phyloP scores from a whole-genome alignment of 1,140 invertebrate genomes.

The Mercenaria mercenaria region DNA sequence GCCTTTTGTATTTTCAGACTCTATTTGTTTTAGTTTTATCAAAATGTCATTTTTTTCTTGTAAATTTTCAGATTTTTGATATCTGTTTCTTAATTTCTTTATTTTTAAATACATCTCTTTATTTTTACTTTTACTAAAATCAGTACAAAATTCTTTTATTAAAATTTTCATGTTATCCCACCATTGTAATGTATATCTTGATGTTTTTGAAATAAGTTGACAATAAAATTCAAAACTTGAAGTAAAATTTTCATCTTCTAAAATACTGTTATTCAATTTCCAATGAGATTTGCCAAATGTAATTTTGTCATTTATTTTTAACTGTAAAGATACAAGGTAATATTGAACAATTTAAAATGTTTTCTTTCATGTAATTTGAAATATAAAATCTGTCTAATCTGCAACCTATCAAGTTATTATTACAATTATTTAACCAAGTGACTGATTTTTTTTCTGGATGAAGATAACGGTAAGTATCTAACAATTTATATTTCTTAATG shows the following conservation, averaged over 20 bases:
- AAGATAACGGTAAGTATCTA: conserved; percentile 64
- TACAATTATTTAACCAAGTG: conserved; percentile 51
- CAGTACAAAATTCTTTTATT: conserved; percentile 64
- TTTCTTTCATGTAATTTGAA: conserved; percentile 22
- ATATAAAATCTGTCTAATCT: conserved; percentile 72
- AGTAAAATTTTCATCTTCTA: conserved; percentile 65
- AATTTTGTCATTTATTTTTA: conserved; percentile 22
- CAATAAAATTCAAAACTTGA: conserved; percentile 55
- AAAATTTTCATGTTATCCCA: conserved; percentile 67
- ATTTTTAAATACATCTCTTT: conserved; percentile 6
- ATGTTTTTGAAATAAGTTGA: conserved; percentile 8
- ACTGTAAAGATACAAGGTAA: conserved; percentile 62
- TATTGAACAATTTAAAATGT: conserved; percentile 24
- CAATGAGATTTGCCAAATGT: conserved; percentile 56
- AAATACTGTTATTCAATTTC: conserved; percentile 45
- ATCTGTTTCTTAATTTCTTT: conserved; percentile 47
- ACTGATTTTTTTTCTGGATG: conserved; percentile 37
- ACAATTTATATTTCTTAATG: conserved; percentile 64
- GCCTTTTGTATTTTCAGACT: conserved; percentile 46
- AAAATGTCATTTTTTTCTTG: conserved; percentile 46
- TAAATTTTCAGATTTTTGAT: conserved; percentile 27
- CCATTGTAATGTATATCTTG: conserved; percentile 29
- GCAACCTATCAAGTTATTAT: conserved; percentile 20
- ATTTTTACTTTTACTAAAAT: conserved; percentile 60
- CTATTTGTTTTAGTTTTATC: conserved; percentile 37